Percentiles rank a stretch among this genome's conserved stretches.
Conservation (phyloP, 2,113 vertebrate species). For the Myrmecobius fasciatus region DNA sequence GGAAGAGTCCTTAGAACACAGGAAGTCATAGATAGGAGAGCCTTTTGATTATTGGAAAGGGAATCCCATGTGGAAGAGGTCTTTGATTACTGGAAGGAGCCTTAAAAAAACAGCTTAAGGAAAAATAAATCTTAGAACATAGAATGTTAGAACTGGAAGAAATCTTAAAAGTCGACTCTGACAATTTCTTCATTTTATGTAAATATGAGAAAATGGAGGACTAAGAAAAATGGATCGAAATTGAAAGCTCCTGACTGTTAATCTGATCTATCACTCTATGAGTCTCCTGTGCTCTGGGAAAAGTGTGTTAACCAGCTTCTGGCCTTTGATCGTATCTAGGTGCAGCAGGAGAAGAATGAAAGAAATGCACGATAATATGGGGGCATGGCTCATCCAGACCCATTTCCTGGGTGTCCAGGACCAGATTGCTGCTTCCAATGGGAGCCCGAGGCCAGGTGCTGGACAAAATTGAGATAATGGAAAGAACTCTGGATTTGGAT, state of each 20-base stretch:
- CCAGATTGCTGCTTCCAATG: neutral
- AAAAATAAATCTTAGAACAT: neutral
- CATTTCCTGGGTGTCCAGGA: neutral
- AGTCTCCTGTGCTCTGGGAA: neutral
- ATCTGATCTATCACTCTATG: neutral
- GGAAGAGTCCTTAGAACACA: too few relatives aligned
- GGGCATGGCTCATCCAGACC: neutral
- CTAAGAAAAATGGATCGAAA: neutral
- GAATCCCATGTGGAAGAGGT: neutral
- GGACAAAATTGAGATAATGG: neutral
- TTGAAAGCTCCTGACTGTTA: neutral
- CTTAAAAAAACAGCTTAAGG: neutral
- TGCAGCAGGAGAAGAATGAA: neutral
- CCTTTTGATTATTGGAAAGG: too few relatives aligned
- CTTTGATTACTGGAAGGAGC: too few relatives aligned
- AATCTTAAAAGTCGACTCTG: neutral
- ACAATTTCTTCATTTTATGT: neutral
- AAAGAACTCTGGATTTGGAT: neutral
- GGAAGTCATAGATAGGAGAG: too few relatives aligned
- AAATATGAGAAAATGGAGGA: neutral
- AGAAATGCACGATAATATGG: neutral
- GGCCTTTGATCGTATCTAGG: neutral
- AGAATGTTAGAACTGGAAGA: neutral
- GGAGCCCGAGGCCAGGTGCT: neutral
- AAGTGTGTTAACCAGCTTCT: neutral